Conservation (phyloP, 2,888 invertebrate species). For the Hemistola chrysoprasaria region DNA sequence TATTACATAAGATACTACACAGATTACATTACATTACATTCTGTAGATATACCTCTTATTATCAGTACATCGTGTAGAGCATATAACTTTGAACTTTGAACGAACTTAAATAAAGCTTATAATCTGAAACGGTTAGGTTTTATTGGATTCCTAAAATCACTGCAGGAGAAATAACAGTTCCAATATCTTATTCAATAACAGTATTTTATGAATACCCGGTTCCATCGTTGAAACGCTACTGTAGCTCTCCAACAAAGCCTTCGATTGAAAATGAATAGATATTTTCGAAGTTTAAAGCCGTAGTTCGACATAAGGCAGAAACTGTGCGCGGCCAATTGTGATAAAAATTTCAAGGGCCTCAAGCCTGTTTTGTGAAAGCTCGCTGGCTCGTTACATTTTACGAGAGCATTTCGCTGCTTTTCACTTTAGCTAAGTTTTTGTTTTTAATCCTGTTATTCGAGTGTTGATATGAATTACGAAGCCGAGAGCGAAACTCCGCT, state of each 20-base stretch:
- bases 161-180: constrained; percentile 26
- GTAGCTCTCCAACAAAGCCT: constrained; percentile 31
- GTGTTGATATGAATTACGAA: constrained; percentile 29
- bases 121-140: constrained; percentile 1
- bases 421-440: constrained; percentile 37
- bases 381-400: constrained; percentile 39
- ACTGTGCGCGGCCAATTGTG: constrained; percentile 26
- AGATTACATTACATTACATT: too few relatives aligned
- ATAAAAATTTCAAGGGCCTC: constrained; percentile 50
- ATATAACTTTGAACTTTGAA: neutral
- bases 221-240: constrained; percentile 24
- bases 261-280: constrained; percentile 36
- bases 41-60: too few relatives aligned
- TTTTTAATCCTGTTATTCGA: constrained; percentile 43
- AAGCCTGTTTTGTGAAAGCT: constrained; percentile 36
- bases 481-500: constrained; percentile 23
- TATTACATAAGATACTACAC: too few relatives aligned
- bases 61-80: too few relatives aligned
- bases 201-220: constrained; percentile 31
- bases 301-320: constrained; percentile 16
- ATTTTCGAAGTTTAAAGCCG: constrained; percentile 33
- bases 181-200: constrained; percentile 32
- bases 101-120: neutral
- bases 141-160: constrained; percentile 20
- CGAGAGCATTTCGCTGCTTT: constrained; percentile 36